A percentile compares a stretch with the other conserved stretches of the same genome.
These are phyloP conservation scores for Papilio protenor DNA, from an alignment of 2,888 invertebrate species.

Conservation along the genomic window DNA sequence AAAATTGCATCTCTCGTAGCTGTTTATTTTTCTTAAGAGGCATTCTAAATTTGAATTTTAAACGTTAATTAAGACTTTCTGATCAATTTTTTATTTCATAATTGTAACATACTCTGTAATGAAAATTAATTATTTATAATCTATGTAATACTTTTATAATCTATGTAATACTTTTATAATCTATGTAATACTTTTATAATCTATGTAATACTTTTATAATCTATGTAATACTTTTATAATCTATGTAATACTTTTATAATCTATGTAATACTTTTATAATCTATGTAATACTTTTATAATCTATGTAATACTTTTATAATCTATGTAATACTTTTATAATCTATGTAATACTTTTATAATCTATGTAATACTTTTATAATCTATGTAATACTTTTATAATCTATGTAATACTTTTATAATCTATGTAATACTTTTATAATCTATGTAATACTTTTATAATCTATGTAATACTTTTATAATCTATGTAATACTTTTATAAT, in stretches of 20 bases:
- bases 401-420: slow-evolving; percentile 27
- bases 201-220: slow-evolving; percentile 27
- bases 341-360: slow-evolving; percentile 29
- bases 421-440: slow-evolving; percentile 29
- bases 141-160: slow-evolving; percentile 29
- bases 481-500: slow-evolving; percentile 27
- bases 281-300: slow-evolving; percentile 27
- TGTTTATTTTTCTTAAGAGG: not conserved
- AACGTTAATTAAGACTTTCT: not conserved
- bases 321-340: slow-evolving; percentile 27
- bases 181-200: slow-evolving; percentile 29
- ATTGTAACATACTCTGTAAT: not conserved
- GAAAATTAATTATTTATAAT: slow-evolving; percentile 17
- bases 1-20: not conserved
- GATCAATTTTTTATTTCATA: not conserved
- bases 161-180: slow-evolving; percentile 27
- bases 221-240: slow-evolving; percentile 29
- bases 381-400: slow-evolving; percentile 29
- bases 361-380: slow-evolving; percentile 27
- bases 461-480: slow-evolving; percentile 29
- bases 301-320: slow-evolving; percentile 29
- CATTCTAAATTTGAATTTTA: not conserved
- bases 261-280: slow-evolving; percentile 29
- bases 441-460: slow-evolving; percentile 27
- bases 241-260: slow-evolving; percentile 27